A percentile compares a stretch with the other conserved stretches of the same genome.
These are phyloP conservation scores for Limnephilus auricula DNA, from an alignment of 2,888 invertebrate species.

Conservation along the genomic window DNA sequence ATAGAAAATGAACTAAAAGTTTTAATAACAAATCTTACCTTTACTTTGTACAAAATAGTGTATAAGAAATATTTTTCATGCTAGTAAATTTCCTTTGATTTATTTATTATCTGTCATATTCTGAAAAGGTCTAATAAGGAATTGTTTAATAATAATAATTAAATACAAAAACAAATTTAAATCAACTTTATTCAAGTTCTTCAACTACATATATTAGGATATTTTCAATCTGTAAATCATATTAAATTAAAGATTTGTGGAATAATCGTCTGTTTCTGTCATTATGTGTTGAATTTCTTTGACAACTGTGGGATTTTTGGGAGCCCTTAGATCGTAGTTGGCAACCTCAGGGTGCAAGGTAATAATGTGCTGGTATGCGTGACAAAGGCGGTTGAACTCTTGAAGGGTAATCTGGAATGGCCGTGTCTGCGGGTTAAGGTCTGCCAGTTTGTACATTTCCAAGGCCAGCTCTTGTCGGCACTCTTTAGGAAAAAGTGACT, in stretches of 20 bases:
- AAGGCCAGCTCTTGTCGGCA: conserved; percentile 80
- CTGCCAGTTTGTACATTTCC: conserved; percentile 84
- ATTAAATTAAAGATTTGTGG: not conserved
- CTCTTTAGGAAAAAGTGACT: conserved; percentile 87
- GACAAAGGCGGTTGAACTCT: conserved; percentile 87
- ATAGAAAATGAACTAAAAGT: too few species aligned
- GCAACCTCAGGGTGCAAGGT: conserved; percentile 81
- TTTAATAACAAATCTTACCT: too few species aligned
- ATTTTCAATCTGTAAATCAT: not conserved
- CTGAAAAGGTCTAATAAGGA: not conserved
- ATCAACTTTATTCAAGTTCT: conserved; percentile 5
- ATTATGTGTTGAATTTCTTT: not conserved
- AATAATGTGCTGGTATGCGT: conserved; percentile 86
- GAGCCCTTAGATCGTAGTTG: conserved; percentile 84
- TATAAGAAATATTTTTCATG: too few species aligned
- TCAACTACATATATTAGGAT: not conserved
- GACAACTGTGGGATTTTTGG: conserved; percentile 60
- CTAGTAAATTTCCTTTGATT: not conserved
- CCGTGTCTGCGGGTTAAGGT: conserved; percentile 83
- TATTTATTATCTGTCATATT: not conserved
- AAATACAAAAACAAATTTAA: not conserved
- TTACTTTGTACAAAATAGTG: too few species aligned
- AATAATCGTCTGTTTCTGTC: conserved; percentile 15
- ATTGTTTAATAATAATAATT: not conserved
- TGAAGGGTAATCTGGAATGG: conserved; percentile 87